phyloP scores from a whole-genome alignment of 2,797 vertebrate genomes.

The Otolemur crassicaudatus region DNA sequence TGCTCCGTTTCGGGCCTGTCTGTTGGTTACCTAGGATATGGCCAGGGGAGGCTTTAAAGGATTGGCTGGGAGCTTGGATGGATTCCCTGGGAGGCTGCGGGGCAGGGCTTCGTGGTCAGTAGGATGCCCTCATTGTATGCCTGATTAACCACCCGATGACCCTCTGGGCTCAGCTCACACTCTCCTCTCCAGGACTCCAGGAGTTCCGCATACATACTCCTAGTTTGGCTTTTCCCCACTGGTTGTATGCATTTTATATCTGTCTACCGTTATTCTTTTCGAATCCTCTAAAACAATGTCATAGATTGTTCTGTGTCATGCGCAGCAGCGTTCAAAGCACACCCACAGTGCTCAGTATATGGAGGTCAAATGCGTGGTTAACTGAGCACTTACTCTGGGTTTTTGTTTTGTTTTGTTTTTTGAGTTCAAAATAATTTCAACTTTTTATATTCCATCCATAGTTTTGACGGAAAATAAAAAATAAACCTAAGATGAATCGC shows the following conservation, averaged over 20 bases:
- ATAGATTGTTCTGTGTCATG: background rate
- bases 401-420: background rate
- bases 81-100: slow-evolving; percentile 38
- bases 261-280: background rate
- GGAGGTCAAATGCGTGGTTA: background rate
- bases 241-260: background rate
- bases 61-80: slow-evolving; percentile 57
- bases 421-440: background rate
- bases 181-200: background rate
- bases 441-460: background rate
- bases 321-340: background rate
- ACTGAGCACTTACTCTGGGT: background rate
- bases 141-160: background rate
- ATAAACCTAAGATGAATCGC: background rate
- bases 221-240: background rate
- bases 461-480: slow-evolving; percentile 41
- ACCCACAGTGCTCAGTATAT: background rate
- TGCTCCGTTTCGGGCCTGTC: slow-evolving; percentile 71
- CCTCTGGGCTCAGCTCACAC: background rate
- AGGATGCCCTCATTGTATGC: slow-evolving; percentile 5
- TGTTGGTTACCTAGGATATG: slow-evolving; percentile 82
- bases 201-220: background rate
- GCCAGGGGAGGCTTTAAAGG: slow-evolving; percentile 64
- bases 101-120: slow-evolving; percentile 42
- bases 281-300: background rate